Evolutionary conservation across 2,888 invertebrate species (phyloP).

Genomic region (Melipona beecheii): DNA sequence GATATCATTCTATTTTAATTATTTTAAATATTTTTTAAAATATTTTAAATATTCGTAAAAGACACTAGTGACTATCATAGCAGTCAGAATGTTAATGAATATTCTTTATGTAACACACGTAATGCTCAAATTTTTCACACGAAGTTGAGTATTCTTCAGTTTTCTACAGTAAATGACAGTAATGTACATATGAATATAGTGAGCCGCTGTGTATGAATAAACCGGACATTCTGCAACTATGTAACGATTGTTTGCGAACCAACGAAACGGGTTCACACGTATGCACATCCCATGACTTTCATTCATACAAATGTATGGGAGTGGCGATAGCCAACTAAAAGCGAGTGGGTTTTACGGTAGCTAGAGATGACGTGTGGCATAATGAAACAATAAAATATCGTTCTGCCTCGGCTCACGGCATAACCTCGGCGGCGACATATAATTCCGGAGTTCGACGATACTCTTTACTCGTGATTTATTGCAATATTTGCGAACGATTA

Average conservation of each 20-base stretch:
- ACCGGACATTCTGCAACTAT: neutral
- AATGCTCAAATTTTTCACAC: too few relatives aligned
- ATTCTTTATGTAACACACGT: too few relatives aligned
- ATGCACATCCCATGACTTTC: slow-evolving; percentile 65
- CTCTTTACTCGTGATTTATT: slow-evolving; percentile 52
- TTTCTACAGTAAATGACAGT: too few relatives aligned
- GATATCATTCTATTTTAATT: too few relatives aligned
- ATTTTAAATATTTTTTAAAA: too few relatives aligned
- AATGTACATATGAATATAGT: too few relatives aligned
- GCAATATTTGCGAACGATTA: slow-evolving; percentile 38
- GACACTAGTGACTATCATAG: too few relatives aligned
- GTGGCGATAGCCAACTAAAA: slow-evolving; percentile 53
- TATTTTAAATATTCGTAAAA: too few relatives aligned
- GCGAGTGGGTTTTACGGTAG: slow-evolving; percentile 67
- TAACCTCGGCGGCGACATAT: slow-evolving; percentile 35
- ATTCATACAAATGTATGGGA: slow-evolving; percentile 61
- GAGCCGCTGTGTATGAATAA: neutral
- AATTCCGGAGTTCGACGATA: slow-evolving; percentile 32
- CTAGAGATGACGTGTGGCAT: slow-evolving; percentile 55
- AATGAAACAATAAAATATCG: slow-evolving; percentile 64
- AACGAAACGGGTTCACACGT: slow-evolving; percentile 40
- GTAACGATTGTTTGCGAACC: neutral
- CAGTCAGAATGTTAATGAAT: too few relatives aligned
- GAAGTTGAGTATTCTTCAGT: too few relatives aligned
- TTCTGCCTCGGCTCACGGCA: slow-evolving; percentile 21